Percentiles rank a stretch among this genome's conserved stretches.
Conservation (phyloP, 2,888 invertebrate genomes). For the Plusia festucae region DNA sequence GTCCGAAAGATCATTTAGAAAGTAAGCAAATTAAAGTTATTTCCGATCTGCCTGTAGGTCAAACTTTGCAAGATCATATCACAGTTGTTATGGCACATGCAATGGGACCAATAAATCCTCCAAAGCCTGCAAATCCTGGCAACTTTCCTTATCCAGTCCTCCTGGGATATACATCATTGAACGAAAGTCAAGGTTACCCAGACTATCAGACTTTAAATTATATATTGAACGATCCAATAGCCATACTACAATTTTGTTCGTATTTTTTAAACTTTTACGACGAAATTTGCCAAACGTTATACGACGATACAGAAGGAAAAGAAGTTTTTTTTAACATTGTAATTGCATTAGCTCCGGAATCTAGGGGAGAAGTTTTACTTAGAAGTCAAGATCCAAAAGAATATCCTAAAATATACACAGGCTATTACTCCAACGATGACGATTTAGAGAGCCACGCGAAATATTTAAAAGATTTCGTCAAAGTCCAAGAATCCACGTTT, state of each 20-base stretch:
- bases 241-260: conserved; percentile 44
- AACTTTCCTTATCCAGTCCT: conserved; percentile 60
- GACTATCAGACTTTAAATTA: conserved; percentile 68
- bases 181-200: conserved; percentile 85
- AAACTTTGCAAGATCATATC: conserved; percentile 82
- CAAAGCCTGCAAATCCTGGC: conserved; percentile 55
- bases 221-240: conserved; percentile 42
- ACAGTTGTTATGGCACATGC: conserved; percentile 61
- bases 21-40: conserved; percentile 70
- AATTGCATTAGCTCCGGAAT: conserved; percentile 77
- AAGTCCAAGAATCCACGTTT: conserved; percentile 74
- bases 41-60: conserved; percentile 80
- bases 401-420: conserved; percentile 88
- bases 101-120: conserved; percentile 68
- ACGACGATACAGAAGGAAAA: conserved; percentile 43
- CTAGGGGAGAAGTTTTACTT: conserved; percentile 87
- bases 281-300: conserved; percentile 56
- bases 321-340: conserved; percentile 48
- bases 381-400: conserved; percentile 85
- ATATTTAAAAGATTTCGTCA: conserved; percentile 69
- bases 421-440: conserved; percentile 86
- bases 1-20: conserved; percentile 74
- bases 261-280: conserved; percentile 51
- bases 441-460: conserved; percentile 82
- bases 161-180: conserved; percentile 83